Evolutionary conservation across 2,797 vertebrate genomes (phyloP).

Genomic region (Liasis olivaceus): DNA sequence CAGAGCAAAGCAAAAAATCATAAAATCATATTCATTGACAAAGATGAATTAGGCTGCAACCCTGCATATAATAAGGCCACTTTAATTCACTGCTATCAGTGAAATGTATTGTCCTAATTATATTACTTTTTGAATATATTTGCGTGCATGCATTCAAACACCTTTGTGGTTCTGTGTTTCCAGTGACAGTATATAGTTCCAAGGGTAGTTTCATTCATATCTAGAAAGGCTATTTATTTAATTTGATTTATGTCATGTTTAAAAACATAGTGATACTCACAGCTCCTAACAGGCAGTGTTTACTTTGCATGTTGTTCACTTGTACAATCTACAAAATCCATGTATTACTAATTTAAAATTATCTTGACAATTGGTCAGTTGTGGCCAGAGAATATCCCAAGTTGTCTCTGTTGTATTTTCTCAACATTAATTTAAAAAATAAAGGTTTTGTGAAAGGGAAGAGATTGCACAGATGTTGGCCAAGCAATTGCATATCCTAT

Average conservation of each 20-base stretch:
- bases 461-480: conserved; percentile 18
- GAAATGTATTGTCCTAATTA: neutral
- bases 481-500: conserved; percentile 30
- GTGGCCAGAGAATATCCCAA: neutral
- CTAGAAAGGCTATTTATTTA: neutral
- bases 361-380: neutral
- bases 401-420: neutral
- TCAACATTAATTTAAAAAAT: conserved; percentile 32
- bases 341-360: neutral
- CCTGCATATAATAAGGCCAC: neutral
- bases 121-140: neutral
- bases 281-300: neutral
- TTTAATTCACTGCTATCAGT: neutral
- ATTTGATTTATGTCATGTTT: neutral
- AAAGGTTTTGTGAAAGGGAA: neutral
- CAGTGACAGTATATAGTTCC: neutral
- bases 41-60: neutral
- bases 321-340: neutral
- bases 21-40: no score
- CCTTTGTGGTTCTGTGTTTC: neutral
- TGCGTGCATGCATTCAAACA: no score
- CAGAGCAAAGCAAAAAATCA: no score
- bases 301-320: conserved; percentile 2
- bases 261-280: neutral
- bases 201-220: neutral